Conservation (phyloP, 30 jellyfish, hydroid and myxozoan species). For the Euphysa ruthae region DNA sequence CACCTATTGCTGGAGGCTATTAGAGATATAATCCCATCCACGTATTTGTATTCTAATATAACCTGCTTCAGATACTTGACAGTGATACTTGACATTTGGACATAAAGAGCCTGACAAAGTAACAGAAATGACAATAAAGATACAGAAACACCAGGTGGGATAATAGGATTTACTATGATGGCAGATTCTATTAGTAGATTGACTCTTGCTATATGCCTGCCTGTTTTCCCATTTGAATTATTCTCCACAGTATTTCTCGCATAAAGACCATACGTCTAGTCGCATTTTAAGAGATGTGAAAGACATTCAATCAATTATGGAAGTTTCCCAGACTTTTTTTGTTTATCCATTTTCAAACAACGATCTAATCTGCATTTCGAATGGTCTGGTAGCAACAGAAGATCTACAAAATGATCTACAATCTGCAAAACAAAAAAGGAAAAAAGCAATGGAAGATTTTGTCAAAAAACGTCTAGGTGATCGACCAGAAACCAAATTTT, state of each 20-base stretch:
- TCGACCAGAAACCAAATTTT: no score
- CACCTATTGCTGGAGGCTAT: no score
- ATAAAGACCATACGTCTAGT: neutral
- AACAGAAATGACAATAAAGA: no score
- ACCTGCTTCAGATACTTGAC: no score
- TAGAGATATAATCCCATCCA: no score
- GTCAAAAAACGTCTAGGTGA: neutral
- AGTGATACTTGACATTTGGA: no score
- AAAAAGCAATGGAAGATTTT: neutral
- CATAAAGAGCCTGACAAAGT: no score
- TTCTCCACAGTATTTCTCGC: neutral
- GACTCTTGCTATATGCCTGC: neutral
- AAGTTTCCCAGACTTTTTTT: neutral
- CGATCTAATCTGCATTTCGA: neutral
- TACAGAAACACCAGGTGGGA: neutral
- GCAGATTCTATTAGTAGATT: neutral
- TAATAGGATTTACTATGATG: neutral
- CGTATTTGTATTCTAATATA: no score
- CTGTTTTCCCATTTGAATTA: neutral
- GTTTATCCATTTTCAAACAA: neutral
- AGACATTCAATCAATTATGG: neutral
- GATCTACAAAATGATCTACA: neutral
- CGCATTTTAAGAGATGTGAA: neutral
- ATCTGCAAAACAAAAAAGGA: neutral
- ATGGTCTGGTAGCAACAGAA: neutral